These are phyloP conservation scores for Chrosomus eos DNA, from an alignment of 2,797 vertebrate genomes.

Conservation along the genomic window DNA sequence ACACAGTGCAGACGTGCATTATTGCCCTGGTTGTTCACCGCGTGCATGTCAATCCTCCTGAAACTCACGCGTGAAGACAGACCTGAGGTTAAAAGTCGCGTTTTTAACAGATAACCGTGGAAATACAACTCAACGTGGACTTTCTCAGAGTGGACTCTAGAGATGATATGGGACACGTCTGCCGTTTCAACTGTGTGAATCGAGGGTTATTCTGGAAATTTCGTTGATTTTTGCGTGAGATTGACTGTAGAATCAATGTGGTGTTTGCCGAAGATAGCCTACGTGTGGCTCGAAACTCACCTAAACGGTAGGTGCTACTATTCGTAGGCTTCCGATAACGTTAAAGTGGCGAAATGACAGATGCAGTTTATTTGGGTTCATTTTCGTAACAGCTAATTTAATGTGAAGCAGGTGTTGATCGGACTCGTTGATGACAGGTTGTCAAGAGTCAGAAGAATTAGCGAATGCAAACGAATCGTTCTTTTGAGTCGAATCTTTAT, in stretches of 20 bases:
- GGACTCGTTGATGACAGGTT: slow-evolving; percentile 52
- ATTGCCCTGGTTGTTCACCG: not conserved
- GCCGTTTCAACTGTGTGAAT: not conserved
- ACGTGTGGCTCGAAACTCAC: slow-evolving; percentile 84
- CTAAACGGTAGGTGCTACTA: slow-evolving; percentile 77
- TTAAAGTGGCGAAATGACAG: slow-evolving; percentile 70
- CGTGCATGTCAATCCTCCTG: slow-evolving; percentile 33
- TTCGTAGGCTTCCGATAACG: not conserved
- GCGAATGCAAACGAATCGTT: slow-evolving; percentile 29
- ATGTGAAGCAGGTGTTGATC: slow-evolving; percentile 66
- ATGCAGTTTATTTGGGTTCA: slow-evolving; percentile 4
- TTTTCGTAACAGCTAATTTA: slow-evolving; percentile 16
- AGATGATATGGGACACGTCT: slow-evolving; percentile 13
- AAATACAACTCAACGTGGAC: slow-evolving; percentile 24
- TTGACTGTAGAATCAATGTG: slow-evolving; percentile 78
- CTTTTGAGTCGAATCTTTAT: slow-evolving; percentile 13
- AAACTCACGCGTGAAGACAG: slow-evolving; percentile 10
- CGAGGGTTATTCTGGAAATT: slow-evolving; percentile 3
- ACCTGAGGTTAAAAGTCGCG: not conserved
- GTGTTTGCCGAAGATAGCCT: slow-evolving; percentile 79
- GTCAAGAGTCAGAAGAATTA: slow-evolving; percentile 48
- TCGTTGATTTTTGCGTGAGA: slow-evolving; percentile 16
- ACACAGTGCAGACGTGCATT: not conserved
- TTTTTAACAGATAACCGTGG: slow-evolving; percentile 10
- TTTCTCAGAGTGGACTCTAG: not conserved